phyloP scores from a whole-genome alignment of 92 coral and sea anemone genomes.

The Hydrozoanthus gracilis region DNA sequence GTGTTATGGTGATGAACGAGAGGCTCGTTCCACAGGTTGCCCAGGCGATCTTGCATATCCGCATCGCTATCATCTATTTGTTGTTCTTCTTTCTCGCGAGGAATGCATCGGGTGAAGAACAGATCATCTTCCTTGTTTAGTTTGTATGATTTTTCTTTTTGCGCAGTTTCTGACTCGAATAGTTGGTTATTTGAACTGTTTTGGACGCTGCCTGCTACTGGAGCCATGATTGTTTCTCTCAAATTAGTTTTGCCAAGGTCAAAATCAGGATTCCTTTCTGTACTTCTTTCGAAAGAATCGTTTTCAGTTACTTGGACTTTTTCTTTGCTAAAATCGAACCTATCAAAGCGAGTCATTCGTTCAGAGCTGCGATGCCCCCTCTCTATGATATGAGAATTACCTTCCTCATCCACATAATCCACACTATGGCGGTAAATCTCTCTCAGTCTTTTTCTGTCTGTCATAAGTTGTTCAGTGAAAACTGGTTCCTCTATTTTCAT shows the following conservation, averaged over 20 bases:
- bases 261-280: background rate
- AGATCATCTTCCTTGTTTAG: background rate
- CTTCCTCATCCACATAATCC: background rate
- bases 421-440: constrained; percentile 34
- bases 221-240: background rate
- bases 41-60: constrained; percentile 33
- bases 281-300: background rate
- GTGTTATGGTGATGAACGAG: constrained; percentile 61
- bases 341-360: background rate
- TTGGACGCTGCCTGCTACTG: background rate
- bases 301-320: background rate
- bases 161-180: background rate
- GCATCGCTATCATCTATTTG: constrained; percentile 31
- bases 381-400: constrained; percentile 14
- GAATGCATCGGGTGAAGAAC: background rate
- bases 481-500: constrained; percentile 79
- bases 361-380: background rate
- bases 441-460: background rate
- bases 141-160: background rate
- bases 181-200: background rate
- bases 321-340: background rate
- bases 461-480: constrained; percentile 23
- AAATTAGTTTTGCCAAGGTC: background rate
- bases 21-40: constrained; percentile 30
- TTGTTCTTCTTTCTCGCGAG: background rate